Percentiles rank a stretch among this genome's conserved stretches.
These are phyloP conservation scores for Tragelaphus eurycerus DNA, from an alignment of 2,797 vertebrate genomes.

Conservation along the genomic window DNA sequence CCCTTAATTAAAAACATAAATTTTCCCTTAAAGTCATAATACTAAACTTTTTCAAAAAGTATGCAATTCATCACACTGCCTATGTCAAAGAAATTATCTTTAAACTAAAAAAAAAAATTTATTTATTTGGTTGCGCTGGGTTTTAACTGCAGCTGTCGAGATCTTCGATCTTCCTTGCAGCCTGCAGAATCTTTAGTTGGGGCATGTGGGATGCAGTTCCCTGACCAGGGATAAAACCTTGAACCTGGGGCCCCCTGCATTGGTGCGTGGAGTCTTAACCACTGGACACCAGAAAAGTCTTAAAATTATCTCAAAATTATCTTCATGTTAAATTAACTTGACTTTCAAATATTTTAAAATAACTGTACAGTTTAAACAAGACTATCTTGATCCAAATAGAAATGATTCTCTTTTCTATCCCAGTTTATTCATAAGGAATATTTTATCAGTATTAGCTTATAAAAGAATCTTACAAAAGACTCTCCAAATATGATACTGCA, in stretches of 20 bases:
- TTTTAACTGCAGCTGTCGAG: background rate
- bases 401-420: background rate
- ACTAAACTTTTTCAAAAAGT: background rate
- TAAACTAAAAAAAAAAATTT: background rate
- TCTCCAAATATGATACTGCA: background rate
- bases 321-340: background rate
- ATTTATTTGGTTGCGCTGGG: background rate
- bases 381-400: background rate
- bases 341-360: background rate
- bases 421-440: background rate
- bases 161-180: background rate
- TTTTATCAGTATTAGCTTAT: background rate
- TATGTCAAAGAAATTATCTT: slow-evolving; percentile 20
- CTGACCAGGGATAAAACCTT: background rate
- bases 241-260: background rate
- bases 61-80: background rate
- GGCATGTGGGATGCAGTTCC: background rate
- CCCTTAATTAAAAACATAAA: slow-evolving; percentile 22
- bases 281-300: background rate
- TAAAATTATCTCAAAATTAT: background rate
- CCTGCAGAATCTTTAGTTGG: background rate
- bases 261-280: background rate
- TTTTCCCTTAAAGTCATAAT: background rate
- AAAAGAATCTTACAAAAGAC: background rate
- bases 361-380: slow-evolving; percentile 28